Conservation (phyloP, 2,797 vertebrate species). For the Antrozous pallidus region DNA sequence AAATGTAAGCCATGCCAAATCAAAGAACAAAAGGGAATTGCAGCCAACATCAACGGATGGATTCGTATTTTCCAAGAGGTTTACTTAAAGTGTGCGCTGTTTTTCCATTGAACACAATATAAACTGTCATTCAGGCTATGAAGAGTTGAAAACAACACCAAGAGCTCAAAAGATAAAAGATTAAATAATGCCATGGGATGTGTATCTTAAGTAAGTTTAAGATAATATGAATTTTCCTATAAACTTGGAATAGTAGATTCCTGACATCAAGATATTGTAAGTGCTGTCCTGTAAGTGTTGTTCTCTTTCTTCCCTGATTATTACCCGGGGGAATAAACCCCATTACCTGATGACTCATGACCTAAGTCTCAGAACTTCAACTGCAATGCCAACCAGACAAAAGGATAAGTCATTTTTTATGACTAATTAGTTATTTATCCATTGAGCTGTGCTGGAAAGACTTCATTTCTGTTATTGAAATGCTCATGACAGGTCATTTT, state of each 20-base stretch:
- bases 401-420: not conserved
- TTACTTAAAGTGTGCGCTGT: slow-evolving; percentile 43
- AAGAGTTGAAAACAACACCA: slow-evolving; percentile 55
- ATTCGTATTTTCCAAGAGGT: slow-evolving; percentile 10
- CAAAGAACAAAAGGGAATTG: slow-evolving; percentile 26
- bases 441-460: not conserved
- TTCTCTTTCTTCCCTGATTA: not conserved
- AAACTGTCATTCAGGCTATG: slow-evolving; percentile 51
- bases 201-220: not conserved
- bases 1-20: slow-evolving; percentile 3
- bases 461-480: not conserved
- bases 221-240: not conserved
- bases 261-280: not conserved
- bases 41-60: slow-evolving; percentile 45
- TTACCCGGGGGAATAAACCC: not conserved
- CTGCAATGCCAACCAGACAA: not conserved
- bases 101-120: slow-evolving; percentile 63
- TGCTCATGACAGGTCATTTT: not conserved
- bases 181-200: not conserved
- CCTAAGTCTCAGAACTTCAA: not conserved
- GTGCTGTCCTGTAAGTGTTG: not conserved
- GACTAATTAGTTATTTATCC: slow-evolving; percentile 1
- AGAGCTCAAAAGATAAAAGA: slow-evolving; percentile 48
- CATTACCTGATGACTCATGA: not conserved
- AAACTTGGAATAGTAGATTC: not conserved